A percentile compares a stretch with the other conserved stretches of the same genome.
These are phyloP conservation scores for Mesaphorura yosii DNA, from an alignment of 1,140 invertebrate species.

Conservation along the genomic window DNA sequence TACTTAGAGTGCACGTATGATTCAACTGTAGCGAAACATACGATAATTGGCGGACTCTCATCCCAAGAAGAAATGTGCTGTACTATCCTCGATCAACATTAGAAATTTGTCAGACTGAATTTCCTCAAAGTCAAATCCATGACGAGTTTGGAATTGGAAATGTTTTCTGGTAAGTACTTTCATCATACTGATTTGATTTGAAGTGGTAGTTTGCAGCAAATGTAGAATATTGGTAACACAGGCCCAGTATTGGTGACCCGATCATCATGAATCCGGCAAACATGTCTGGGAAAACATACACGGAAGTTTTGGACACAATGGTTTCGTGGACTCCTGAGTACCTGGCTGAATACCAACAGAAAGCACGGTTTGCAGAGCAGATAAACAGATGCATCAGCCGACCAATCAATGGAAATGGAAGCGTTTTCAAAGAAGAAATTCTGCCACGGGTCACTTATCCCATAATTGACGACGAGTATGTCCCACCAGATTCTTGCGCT, in stretches of 20 bases:
- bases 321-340: too few species aligned
- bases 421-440: too few species aligned
- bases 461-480: too few species aligned
- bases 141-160: not conserved
- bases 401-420: too few species aligned
- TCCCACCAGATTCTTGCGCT: too few species aligned
- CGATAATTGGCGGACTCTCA: not conserved
- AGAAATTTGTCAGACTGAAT: not conserved
- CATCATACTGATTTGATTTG: not conserved
- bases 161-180: not conserved
- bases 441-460: too few species aligned
- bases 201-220: not conserved
- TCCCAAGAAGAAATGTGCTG: not conserved
- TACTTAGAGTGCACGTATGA: not conserved
- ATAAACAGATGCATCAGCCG: too few species aligned
- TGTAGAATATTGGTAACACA: not conserved
- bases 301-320: too few species aligned
- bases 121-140: not conserved
- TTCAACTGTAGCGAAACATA: not conserved
- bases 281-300: not conserved
- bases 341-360: too few species aligned
- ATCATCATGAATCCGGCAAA: not conserved
- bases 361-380: too few species aligned
- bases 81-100: not conserved
- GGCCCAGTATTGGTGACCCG: not conserved